phyloP scores from a whole-genome alignment of 2,797 vertebrate species.

The Picus viridis region DNA sequence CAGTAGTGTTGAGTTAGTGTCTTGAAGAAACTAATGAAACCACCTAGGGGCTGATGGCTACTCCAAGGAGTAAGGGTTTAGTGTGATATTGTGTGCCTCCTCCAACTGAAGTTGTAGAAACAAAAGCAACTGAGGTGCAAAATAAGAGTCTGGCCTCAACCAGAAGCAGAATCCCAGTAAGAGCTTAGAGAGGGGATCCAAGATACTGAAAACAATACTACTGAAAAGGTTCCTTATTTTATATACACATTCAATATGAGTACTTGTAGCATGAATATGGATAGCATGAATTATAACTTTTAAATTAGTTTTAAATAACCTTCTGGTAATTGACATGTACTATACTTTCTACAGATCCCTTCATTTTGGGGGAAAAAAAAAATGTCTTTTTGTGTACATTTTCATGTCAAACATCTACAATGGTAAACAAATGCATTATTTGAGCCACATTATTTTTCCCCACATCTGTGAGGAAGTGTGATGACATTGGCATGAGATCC shows the following conservation, averaged over 20 bases:
- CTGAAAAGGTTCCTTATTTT: background rate
- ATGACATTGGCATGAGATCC: background rate
- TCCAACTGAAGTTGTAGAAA: background rate
- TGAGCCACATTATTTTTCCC: background rate
- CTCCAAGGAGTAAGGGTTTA: background rate
- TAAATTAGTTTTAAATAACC: conserved; percentile 32
- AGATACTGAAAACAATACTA: background rate
- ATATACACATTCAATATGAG: background rate
- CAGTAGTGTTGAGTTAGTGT: background rate
- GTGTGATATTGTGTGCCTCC: background rate
- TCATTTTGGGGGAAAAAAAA: background rate
- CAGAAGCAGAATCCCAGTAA: conserved; percentile 40
- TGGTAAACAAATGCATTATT: background rate
- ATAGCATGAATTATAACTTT: conserved; percentile 60
- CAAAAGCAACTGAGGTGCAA: conserved; percentile 19
- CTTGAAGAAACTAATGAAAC: background rate
- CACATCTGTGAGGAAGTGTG: background rate
- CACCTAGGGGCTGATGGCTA: background rate
- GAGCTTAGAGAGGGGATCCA: conserved; percentile 13
- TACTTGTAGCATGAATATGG: background rate
- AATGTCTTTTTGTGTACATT: background rate
- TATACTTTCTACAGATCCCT: background rate
- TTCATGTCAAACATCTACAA: background rate
- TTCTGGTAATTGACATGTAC: conserved; percentile 62
- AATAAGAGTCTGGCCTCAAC: conserved; percentile 33